These are phyloP conservation scores for Mythimna ferrago DNA, from an alignment of 2,888 invertebrate genomes.

Conservation along the genomic window DNA sequence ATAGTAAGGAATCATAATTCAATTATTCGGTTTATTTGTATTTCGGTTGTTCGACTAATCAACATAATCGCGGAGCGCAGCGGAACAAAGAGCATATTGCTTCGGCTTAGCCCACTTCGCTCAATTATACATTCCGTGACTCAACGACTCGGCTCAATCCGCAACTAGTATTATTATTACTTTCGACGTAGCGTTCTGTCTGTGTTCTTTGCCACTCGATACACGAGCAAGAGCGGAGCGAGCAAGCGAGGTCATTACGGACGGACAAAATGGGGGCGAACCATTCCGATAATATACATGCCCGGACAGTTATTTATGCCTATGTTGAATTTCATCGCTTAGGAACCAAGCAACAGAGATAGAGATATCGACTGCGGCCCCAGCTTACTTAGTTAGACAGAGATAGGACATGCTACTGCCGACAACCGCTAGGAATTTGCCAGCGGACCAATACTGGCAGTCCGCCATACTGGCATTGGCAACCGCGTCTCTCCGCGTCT, in stretches of 20 bases:
- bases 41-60: conserved; percentile 29
- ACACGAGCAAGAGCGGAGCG: conserved; percentile 55
- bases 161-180: conserved; percentile 73
- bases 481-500: conserved; percentile 73
- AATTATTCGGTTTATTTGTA: background rate
- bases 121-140: conserved; percentile 50
- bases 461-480: conserved; percentile 80
- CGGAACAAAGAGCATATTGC: conserved; percentile 36
- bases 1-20: conserved; percentile 4
- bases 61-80: conserved; percentile 34
- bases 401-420: conserved; percentile 69
- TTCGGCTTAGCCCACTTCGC: conserved; percentile 49
- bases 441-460: conserved; percentile 85
- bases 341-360: conserved; percentile 64
- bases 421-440: conserved; percentile 79
- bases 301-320: conserved; percentile 64
- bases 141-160: conserved; percentile 56
- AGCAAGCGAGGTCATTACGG: conserved; percentile 78
- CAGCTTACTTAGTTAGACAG: conserved; percentile 66
- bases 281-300: conserved; percentile 75
- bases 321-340: conserved; percentile 63
- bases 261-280: conserved; percentile 71
- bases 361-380: conserved; percentile 41
- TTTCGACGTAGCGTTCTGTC: conserved; percentile 45
- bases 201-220: conserved; percentile 62